These are phyloP conservation scores for Myiothlypis chrysogaster DNA, from an alignment of 2,797 vertebrate genomes.

Conservation along the genomic window DNA sequence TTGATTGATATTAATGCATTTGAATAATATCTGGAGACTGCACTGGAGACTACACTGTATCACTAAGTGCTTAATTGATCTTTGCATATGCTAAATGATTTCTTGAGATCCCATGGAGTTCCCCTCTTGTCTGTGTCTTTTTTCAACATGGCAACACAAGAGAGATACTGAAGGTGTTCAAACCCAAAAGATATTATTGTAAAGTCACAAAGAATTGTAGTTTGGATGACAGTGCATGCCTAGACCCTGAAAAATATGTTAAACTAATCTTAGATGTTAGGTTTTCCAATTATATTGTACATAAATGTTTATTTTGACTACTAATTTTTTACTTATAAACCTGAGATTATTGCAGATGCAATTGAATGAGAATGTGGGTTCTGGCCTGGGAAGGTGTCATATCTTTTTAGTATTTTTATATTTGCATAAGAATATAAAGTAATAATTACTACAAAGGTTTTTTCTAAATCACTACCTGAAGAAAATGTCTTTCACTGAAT, in stretches of 20 bases:
- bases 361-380: background rate
- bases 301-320: background rate
- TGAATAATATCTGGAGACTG: background rate
- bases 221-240: background rate
- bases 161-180: background rate
- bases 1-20: background rate
- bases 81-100: background rate
- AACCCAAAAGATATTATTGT: background rate
- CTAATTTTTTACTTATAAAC: background rate
- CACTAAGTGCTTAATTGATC: background rate
- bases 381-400: background rate
- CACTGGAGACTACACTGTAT: background rate
- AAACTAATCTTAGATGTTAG: background rate
- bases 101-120: background rate
- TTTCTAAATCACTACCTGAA: background rate
- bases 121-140: background rate
- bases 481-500: background rate
- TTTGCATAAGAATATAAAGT: background rate
- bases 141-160: background rate
- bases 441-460: background rate
- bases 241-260: background rate
- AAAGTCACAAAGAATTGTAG: background rate
- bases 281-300: background rate
- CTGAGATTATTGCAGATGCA: background rate
- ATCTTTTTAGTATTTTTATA: slow-evolving; percentile 18